phyloP scores from a whole-genome alignment of 2,113 vertebrate genomes.

The Calypte anna region DNA sequence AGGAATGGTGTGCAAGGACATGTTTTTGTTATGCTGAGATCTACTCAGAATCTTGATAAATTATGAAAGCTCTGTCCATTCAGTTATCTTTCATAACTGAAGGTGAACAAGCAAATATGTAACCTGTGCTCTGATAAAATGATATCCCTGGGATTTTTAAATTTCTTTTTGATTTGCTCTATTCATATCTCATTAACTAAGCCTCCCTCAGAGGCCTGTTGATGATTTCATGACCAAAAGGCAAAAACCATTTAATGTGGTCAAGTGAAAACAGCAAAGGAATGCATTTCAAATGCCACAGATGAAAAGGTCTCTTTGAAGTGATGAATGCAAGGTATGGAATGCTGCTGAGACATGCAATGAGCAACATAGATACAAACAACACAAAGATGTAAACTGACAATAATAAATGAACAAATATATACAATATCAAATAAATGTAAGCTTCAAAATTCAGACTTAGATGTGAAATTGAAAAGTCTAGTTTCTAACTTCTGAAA shows the following conservation, averaged over 20 bases:
- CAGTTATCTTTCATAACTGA: slow-evolving; percentile 29
- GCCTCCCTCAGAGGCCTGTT: background rate
- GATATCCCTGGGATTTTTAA: background rate
- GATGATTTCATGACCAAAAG: background rate
- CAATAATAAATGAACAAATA: background rate
- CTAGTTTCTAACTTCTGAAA: background rate
- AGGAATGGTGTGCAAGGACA: background rate
- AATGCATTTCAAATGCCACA: background rate
- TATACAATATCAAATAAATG: background rate
- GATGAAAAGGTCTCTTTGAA: background rate
- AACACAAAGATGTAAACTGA: background rate
- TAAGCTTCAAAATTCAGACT: background rate
- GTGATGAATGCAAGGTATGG: background rate
- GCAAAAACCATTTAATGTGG: background rate
- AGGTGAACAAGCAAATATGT: background rate
- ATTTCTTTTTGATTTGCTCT: background rate
- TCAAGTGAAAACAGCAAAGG: background rate
- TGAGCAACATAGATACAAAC: background rate
- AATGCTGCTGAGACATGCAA: background rate
- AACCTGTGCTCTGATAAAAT: background rate
- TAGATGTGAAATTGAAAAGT: background rate
- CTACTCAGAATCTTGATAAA: background rate
- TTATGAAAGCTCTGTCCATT: background rate
- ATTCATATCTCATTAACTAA: slow-evolving; percentile 7
- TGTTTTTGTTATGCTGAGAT: background rate